These are phyloP conservation scores for Penelope pileata DNA, from an alignment of 2,113 vertebrate genomes.

Conservation along the genomic window DNA sequence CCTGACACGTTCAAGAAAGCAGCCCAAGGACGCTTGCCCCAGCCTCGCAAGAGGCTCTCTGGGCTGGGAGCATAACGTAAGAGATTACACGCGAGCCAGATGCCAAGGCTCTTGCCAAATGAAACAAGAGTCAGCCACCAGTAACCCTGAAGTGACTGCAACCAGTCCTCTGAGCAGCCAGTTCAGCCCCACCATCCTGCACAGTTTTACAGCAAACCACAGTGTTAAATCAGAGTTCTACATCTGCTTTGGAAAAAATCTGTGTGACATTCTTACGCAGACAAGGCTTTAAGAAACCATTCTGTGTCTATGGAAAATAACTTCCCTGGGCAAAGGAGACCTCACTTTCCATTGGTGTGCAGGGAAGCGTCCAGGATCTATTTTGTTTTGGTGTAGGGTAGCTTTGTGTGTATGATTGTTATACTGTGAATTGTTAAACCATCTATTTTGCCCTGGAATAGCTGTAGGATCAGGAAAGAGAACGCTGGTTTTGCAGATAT, in stretches of 20 bases:
- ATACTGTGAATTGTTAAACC: neutral
- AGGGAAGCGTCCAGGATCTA: neutral
- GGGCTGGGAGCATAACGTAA: neutral
- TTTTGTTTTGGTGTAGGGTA: neutral
- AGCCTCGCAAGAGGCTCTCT: neutral
- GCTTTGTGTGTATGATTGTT: neutral
- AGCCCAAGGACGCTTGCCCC: neutral
- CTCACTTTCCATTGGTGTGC: rapidly evolving
- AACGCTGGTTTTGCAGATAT: neutral
- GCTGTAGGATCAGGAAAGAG: neutral
- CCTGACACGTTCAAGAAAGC: neutral
- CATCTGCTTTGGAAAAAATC: neutral
- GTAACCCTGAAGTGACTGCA: neutral
- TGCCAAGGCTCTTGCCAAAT: neutral
- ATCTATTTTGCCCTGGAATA: neutral
- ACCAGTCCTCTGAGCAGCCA: neutral
- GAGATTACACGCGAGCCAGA: neutral
- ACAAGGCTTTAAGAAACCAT: neutral
- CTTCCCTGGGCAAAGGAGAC: neutral
- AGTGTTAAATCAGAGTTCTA: neutral
- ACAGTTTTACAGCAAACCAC: neutral
- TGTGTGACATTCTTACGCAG: neutral
- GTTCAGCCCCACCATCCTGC: neutral
- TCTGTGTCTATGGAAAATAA: neutral
- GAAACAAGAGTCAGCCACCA: neutral